Conservation (phyloP, 1,140 invertebrate genomes). For the Episyrphus balteatus region DNA sequence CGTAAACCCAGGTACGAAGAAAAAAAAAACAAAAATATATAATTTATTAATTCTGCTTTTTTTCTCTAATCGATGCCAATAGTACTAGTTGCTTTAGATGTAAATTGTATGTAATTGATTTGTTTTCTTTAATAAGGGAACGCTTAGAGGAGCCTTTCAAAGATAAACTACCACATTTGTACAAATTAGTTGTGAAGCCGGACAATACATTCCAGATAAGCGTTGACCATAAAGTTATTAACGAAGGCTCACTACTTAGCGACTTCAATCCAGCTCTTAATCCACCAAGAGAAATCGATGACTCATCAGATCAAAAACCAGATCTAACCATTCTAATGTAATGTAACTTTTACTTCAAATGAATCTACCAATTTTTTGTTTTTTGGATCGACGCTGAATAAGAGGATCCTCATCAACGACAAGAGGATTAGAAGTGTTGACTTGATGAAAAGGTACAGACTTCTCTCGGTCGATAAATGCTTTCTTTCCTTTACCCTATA, state of each 20-base stretch:
- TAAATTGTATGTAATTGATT: conserved; percentile 5
- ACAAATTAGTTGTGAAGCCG: conserved; percentile 77
- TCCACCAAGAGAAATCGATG: conserved; percentile 90
- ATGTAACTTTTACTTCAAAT: no score
- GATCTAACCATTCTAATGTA: no score
- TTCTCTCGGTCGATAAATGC: no score
- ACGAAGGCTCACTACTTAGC: conserved; percentile 75
- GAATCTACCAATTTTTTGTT: no score
- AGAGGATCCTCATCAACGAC: no score
- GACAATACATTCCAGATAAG: conserved; percentile 71
- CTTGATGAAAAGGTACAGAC: no score
- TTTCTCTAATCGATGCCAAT: conserved; percentile 10
- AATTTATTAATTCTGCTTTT: neutral
- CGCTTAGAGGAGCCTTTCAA: conserved; percentile 82
- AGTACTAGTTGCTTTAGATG: conserved; percentile 2
- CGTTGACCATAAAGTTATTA: conserved; percentile 67
- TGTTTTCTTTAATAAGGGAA: conserved; percentile 37
- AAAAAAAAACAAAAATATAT: no score
- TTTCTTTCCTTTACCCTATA: no score
- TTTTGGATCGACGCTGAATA: no score
- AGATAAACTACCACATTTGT: conserved; percentile 92
- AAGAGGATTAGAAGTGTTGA: no score
- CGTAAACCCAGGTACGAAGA: conserved; percentile 74
- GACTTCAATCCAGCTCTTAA: conserved; percentile 91
- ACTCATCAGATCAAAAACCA: conserved; percentile 82